Evolutionary conservation across 1,140 invertebrate species (phyloP).

Genomic region (Drosophila ambigua): DNA sequence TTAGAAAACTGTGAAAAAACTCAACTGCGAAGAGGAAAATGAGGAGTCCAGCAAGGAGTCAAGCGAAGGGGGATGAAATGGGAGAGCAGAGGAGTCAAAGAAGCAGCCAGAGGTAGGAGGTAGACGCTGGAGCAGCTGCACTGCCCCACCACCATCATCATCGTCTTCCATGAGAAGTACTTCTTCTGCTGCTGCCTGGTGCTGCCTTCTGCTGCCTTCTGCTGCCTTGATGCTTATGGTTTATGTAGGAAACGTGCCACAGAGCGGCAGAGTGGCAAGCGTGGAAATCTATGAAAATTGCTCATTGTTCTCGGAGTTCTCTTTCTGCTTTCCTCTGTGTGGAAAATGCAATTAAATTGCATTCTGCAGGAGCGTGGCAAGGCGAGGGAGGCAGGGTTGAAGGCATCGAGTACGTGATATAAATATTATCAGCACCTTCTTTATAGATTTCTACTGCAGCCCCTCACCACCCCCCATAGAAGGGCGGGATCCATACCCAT

Average conservation of each 20-base stretch:
- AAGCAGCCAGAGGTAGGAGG: background rate
- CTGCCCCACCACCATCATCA: conserved; percentile 22
- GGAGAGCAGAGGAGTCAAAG: background rate
- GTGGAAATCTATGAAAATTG: conserved; percentile 63
- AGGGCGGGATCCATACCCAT: background rate
- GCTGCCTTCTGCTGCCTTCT: background rate
- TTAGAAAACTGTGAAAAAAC: conserved; percentile 62
- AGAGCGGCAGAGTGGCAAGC: conserved; percentile 49
- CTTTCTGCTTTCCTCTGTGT: conserved; percentile 11
- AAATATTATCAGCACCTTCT: conserved; percentile 74
- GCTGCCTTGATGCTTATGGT: conserved; percentile 60
- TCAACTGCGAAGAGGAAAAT: conserved; percentile 27
- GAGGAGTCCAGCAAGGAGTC: conserved; percentile 9
- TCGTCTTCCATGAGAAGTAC: conserved; percentile 18
- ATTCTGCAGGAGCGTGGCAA: conserved; percentile 20
- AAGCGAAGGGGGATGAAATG: conserved; percentile 15
- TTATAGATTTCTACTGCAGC: too few relatives aligned
- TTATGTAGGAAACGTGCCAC: conserved; percentile 73
- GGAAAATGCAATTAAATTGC: conserved; percentile 78
- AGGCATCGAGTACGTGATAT: conserved; percentile 53
- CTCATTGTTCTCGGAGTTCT: conserved; percentile 49
- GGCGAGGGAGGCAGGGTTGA: background rate
- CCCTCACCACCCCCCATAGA: too few relatives aligned
- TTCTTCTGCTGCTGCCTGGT: background rate
- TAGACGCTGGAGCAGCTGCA: conserved; percentile 21